These are phyloP conservation scores for Darevskia mixta DNA, from an alignment of 2,797 vertebrate genomes.

Conservation along the genomic window DNA sequence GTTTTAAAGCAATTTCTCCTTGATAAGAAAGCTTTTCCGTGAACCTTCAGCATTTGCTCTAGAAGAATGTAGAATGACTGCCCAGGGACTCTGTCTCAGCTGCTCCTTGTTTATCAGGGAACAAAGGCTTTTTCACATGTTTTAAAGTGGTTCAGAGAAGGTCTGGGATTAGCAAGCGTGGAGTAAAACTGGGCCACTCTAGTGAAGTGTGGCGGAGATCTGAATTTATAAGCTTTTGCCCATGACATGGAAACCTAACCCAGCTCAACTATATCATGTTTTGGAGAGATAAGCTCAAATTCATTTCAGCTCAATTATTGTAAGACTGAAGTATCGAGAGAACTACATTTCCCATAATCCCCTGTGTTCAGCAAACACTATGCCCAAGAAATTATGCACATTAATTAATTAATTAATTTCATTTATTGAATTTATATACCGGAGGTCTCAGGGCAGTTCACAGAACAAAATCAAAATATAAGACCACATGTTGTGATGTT, in stretches of 20 bases:
- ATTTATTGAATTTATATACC: too few species aligned
- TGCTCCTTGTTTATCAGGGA: constrained; percentile 10
- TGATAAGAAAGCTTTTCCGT: constrained; percentile 7
- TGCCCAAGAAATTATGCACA: neutral
- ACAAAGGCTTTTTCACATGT: neutral
- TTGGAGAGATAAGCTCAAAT: neutral
- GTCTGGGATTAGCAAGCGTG: neutral
- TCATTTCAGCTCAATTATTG: neutral
- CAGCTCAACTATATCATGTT: neutral
- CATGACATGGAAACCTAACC: neutral
- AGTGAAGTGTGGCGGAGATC: neutral
- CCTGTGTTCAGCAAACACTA: neutral
- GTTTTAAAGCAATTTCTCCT: constrained; percentile 9
- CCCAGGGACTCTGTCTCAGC: neutral
- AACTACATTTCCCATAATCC: neutral
- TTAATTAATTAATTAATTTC: too few species aligned
- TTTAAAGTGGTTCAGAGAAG: neutral
- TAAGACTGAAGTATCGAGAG: neutral
- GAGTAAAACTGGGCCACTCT: neutral
- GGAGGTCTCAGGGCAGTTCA: too few species aligned
- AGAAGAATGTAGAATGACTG: neutral
- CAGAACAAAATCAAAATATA: too few species aligned
- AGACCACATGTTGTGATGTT: neutral
- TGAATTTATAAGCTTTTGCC: neutral
- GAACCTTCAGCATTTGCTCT: constrained; percentile 15